Evolutionary conservation across 2,888 invertebrate genomes (phyloP), one percentile per base, ranked within the genome.

Genomic region (Lamproptera curius): DNA sequence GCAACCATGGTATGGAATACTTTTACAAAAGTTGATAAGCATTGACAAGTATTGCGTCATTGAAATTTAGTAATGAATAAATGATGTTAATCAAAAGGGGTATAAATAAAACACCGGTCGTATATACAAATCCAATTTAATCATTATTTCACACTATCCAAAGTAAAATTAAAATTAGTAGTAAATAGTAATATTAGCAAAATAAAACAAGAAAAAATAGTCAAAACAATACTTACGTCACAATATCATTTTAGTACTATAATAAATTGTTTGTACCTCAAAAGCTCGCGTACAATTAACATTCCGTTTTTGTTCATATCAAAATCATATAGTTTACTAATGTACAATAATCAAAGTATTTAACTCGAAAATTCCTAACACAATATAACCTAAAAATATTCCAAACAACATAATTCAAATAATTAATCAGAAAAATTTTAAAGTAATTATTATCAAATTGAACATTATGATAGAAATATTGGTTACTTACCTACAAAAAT

Each of bases 121-220:
- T n/a, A 11, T 46, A 41, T 31, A 46, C 40, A 46, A 41, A 36
- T 28, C 6, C 17, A 46, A 9, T 46, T 46, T 46, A 41, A 41
- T 46, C 17, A 42, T 17, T 31, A 36, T 41, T 41, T 40, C 39
- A 26, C 34, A 35, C 23, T 10, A 20, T 44, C 41, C 36, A 35
- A 35, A 40, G 31, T n/a, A 15, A 20, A 34, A n/a, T 38, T 38
- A 34, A 9, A 26, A 46, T 39, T 41, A 41, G 41, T 17, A 46
- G 36, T 41, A 35, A 41, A 36, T 17, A 46, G 36, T 41, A 35
- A 46, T 42, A 46, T 46, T 15, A 13, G 41, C 41, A 36, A 46
- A 42, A 46, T 39, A 23, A 31, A 40, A 28, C 15, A 17, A 16
- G n/a, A n/a, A 5, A 20, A 20, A 20, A 20, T 20, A 20, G 42